A percentile compares a stretch with the other conserved stretches of the same genome.
These are phyloP conservation scores for Prionace glauca DNA, from an alignment of 2,797 vertebrate genomes.

Conservation along the genomic window DNA sequence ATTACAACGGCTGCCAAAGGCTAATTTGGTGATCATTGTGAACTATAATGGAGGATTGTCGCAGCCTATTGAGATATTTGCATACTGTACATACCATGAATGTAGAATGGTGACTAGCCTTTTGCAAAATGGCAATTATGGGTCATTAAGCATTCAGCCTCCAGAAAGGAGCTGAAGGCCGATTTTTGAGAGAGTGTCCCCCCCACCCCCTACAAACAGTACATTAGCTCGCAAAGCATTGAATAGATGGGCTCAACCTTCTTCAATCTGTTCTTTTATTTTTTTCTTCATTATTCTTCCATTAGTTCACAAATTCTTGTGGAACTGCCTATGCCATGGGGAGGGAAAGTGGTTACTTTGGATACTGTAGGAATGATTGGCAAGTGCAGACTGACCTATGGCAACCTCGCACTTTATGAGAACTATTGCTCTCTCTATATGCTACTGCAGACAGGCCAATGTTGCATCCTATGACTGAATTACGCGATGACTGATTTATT, in stretches of 20 bases:
- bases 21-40: conserved; percentile 71
- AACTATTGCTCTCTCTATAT: conserved; percentile 22
- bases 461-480: conserved; percentile 36
- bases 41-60: conserved; percentile 67
- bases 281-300: conserved; percentile 31
- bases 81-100: conserved; percentile 71
- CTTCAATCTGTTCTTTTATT: conserved; percentile 45
- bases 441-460: conserved; percentile 5
- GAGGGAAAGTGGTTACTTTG: conserved; percentile 33
- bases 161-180: conserved; percentile 55
- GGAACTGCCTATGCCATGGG: not conserved
- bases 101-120: conserved; percentile 68
- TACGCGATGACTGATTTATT: conserved; percentile 37
- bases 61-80: conserved; percentile 68
- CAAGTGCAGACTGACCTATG: conserved; percentile 33
- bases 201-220: not conserved
- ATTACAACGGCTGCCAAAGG: conserved; percentile 73
- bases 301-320: conserved; percentile 17
- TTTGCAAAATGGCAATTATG: conserved; percentile 62
- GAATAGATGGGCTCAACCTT: conserved; percentile 22
- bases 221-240: conserved; percentile 35
- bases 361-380: conserved; percentile 35
- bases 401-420: conserved; percentile 36
- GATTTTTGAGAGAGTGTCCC: conserved; percentile 48
- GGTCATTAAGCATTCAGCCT: conserved; percentile 61